phyloP scores from a whole-genome alignment of 2,888 invertebrate species.

The Apodemia zela region DNA sequence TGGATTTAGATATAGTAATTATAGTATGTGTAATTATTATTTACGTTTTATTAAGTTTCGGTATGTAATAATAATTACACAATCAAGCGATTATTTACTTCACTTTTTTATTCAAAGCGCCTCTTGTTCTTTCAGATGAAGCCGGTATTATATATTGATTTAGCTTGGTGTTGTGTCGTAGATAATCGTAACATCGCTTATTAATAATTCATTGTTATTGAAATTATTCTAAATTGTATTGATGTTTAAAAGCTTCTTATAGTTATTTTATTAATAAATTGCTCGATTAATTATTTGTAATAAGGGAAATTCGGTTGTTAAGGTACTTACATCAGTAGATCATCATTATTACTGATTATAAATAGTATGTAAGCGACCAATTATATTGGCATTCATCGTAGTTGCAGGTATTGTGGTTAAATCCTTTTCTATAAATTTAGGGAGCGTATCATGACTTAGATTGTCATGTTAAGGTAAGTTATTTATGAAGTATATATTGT shows the following conservation, averaged over 20 bases:
- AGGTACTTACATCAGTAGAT: conserved; percentile 50
- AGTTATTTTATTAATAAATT: conserved; percentile 24
- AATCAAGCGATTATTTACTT: no score
- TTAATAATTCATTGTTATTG: conserved; percentile 23
- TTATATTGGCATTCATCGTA: conserved; percentile 36
- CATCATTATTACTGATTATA: conserved; percentile 42
- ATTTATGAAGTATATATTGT: conserved; percentile 31
- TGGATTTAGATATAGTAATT: no score
- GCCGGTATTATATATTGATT: conserved; percentile 31
- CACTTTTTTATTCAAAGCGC: no score
- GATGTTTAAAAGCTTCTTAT: conserved; percentile 28
- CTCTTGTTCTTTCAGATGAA: not conserved
- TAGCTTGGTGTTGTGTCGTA: conserved; percentile 47
- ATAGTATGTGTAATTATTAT: no score
- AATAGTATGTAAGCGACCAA: conserved; percentile 31
- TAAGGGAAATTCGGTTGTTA: conserved; percentile 29
- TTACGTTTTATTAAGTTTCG: no score
- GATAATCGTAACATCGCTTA: conserved; percentile 24
- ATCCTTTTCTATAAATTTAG: conserved; percentile 26
- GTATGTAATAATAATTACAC: no score
- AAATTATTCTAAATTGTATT: conserved; percentile 23
- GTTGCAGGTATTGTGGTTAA: conserved; percentile 36
- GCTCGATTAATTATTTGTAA: conserved; percentile 26
- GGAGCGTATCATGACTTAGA: conserved; percentile 37
- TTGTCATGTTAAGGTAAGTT: conserved; percentile 27